phyloP scores from a whole-genome alignment of 2,888 invertebrate species.

The Cynaeus angustus region DNA sequence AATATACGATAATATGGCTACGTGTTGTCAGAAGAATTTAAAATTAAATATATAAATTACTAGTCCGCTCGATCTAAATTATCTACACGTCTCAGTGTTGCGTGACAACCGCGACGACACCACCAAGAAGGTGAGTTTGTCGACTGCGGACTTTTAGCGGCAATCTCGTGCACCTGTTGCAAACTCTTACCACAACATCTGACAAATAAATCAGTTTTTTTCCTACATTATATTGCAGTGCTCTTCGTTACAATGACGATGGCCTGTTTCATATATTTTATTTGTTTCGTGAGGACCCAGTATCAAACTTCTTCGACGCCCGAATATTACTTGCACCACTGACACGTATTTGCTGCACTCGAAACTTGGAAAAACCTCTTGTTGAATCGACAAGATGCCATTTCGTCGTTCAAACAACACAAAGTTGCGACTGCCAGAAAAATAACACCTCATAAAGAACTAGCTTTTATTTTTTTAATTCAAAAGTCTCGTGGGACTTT shows the following conservation, averaged over 20 bases:
- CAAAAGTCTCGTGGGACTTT: not conserved
- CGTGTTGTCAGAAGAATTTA: too few relatives aligned
- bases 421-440: not conserved
- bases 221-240: slow-evolving; percentile 63
- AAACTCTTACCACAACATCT: slow-evolving; percentile 64
- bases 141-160: slow-evolving; percentile 60
- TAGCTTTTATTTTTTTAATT: slow-evolving; percentile 2
- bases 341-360: not conserved
- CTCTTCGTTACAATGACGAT: slow-evolving; percentile 52
- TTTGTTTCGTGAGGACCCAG: slow-evolving; percentile 45
- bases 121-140: slow-evolving; percentile 50
- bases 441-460: not conserved
- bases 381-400: slow-evolving; percentile 3
- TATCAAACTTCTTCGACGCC: slow-evolving; percentile 27
- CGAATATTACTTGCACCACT: not conserved
- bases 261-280: slow-evolving; percentile 47
- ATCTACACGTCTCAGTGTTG: slow-evolving; percentile 35
- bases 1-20: too few relatives aligned
- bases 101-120: slow-evolving; percentile 44
- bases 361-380: slow-evolving; percentile 7
- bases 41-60: slow-evolving; percentile 33
- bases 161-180: slow-evolving; percentile 66
- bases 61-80: slow-evolving; percentile 13
- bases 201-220: slow-evolving; percentile 66
- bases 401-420: slow-evolving; percentile 13